These are phyloP conservation scores for Ips nitidus DNA, from an alignment of 1,140 invertebrate species.

Conservation along the genomic window DNA sequence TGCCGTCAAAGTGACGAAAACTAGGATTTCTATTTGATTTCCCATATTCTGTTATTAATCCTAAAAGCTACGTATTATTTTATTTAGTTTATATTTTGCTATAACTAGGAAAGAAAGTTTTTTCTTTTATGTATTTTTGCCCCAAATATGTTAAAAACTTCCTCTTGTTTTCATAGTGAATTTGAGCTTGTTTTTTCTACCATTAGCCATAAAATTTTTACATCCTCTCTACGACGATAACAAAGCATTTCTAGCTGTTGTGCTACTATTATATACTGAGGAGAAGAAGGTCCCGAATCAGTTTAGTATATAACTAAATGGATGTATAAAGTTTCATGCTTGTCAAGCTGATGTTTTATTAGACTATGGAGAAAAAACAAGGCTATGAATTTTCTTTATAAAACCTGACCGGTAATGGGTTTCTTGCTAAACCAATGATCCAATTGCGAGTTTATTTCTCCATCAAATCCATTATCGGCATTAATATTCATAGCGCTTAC, in stretches of 20 bases:
- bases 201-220: conserved; percentile 26
- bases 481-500: conserved; percentile 13
- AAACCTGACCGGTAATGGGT: too few relatives aligned
- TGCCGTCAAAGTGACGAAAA: conserved; percentile 18
- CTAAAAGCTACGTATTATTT: too few relatives aligned
- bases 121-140: too few relatives aligned
- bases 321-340: conserved; percentile 28
- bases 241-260: conserved; percentile 8
- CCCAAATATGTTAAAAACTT: too few relatives aligned
- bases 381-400: conserved; percentile 18
- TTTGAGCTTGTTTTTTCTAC: conserved; percentile 11
- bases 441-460: background rate
- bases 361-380: conserved; percentile 22
- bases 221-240: conserved; percentile 18
- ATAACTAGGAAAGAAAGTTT: too few relatives aligned
- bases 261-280: conserved; percentile 14
- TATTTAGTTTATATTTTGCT: too few relatives aligned
- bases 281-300: conserved; percentile 10
- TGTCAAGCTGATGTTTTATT: conserved; percentile 24
- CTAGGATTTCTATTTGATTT: background rate
- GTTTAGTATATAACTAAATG: conserved; percentile 28
- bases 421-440: too few relatives aligned
- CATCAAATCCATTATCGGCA: background rate
- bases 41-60: too few relatives aligned
- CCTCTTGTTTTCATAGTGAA: background rate